phyloP scores from a whole-genome alignment of 1,140 invertebrate species.

The Zaprionus africanus region DNA sequence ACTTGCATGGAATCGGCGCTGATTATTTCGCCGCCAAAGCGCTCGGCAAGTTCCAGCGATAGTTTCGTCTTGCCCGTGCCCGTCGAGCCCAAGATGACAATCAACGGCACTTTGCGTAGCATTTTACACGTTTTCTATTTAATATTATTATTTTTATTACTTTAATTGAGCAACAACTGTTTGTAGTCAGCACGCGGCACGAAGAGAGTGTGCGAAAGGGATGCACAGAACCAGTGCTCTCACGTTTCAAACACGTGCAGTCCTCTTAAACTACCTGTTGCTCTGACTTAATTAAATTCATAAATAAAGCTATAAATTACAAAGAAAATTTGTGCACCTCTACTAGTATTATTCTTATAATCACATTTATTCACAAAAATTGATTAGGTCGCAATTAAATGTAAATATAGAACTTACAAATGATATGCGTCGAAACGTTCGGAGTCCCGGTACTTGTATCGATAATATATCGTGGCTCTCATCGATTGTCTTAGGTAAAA shows the following conservation, averaged over 20 bases:
- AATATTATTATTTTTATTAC: constrained; percentile 19
- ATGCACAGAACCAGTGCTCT: not conserved
- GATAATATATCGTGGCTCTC: not conserved
- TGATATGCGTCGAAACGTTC: constrained; percentile 6
- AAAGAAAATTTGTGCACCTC: too few species aligned
- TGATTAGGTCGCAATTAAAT: not conserved
- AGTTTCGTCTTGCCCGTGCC: constrained; percentile 99
- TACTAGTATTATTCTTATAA: not conserved
- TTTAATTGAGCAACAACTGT: constrained; percentile 18
- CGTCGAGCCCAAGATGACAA: constrained; percentile 97
- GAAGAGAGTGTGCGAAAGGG: constrained; percentile 26
- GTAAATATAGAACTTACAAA: constrained; percentile 33
- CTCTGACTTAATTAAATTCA: not conserved
- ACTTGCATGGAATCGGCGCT: constrained; percentile 99
- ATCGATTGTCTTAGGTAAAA: not conserved
- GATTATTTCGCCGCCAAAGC: constrained; percentile 97
- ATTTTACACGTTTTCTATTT: constrained; percentile 49
- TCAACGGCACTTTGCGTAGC: constrained; percentile 88
- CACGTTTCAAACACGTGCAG: constrained; percentile 40
- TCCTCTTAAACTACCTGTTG: constrained; percentile 60
- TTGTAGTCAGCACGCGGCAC: constrained; percentile 17
- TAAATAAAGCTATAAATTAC: not conserved
- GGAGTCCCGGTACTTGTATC: constrained; percentile 15
- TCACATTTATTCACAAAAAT: not conserved
- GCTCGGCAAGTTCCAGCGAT: constrained; percentile 94